phyloP scores from a whole-genome alignment of 2,113 vertebrate species.

The Dryoscopus gambensis region DNA sequence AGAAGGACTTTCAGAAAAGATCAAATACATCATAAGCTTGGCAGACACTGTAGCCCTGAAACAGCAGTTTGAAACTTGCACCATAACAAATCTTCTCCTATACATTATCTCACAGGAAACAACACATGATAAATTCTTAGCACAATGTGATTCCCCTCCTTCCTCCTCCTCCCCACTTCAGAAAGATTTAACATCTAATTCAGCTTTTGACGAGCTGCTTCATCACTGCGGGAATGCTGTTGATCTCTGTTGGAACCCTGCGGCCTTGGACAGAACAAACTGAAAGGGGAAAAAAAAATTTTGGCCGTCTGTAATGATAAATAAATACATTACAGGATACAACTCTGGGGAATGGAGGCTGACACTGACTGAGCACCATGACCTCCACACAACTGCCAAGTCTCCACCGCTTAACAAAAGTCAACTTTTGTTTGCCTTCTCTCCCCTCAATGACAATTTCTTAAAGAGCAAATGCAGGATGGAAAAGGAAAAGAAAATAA shows the following conservation, averaged over 20 bases:
- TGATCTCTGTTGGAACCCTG: slow-evolving; percentile 80
- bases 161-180: slow-evolving; percentile 76
- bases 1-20: slow-evolving; percentile 59
- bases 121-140: slow-evolving; percentile 82
- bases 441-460: slow-evolving; percentile 43
- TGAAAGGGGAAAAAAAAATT: slow-evolving; percentile 31
- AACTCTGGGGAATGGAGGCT: slow-evolving; percentile 68
- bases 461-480: slow-evolving; percentile 45
- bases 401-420: slow-evolving; percentile 60
- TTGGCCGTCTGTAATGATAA: slow-evolving; percentile 74
- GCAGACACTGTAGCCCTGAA: slow-evolving; percentile 77
- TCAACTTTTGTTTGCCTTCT: slow-evolving; percentile 63
- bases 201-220: slow-evolving; percentile 79
- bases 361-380: slow-evolving; percentile 71
- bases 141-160: slow-evolving; percentile 70
- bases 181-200: slow-evolving; percentile 89
- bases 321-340: slow-evolving; percentile 78
- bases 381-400: slow-evolving; percentile 71
- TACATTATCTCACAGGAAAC: slow-evolving; percentile 80
- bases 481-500: neutral
- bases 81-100: slow-evolving; percentile 78
- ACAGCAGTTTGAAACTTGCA: slow-evolving; percentile 80
- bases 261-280: slow-evolving; percentile 82
- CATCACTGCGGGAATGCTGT: slow-evolving; percentile 75
- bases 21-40: slow-evolving; percentile 79